Base-by-base conservation (phyloP, 2,113 vertebrate species). In the Microcebus griseorufus region DNA sequence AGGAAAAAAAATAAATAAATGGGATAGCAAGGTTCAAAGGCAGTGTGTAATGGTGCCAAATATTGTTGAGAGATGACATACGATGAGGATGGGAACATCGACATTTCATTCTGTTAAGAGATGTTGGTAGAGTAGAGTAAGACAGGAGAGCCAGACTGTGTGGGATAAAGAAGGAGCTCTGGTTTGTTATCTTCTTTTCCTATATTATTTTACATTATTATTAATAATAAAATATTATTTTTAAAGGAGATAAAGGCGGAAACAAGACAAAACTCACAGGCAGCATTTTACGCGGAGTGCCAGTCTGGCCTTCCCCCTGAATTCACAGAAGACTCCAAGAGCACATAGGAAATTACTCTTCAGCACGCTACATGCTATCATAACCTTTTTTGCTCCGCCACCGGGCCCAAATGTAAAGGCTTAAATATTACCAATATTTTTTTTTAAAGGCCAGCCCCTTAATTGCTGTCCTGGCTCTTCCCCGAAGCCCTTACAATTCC, bases 371-470 rank as follows among this genome's bases (percentile, higher is more conserved):
- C 29, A 2, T 58, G 64, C 70, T 82, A 81, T 86, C 58, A 65
- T 55, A 91, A 73, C 20, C 42, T 86, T 89, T 94, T 88, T 58
- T 93, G 23, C 39, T 79, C 67, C 69, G 62, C 29, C 67, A 95
- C n/a, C 13, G 65, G 84, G 25, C 48, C 48, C 92, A 87, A 83
- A 81, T 34, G 58, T 87, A 94, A 82, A 94, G 72, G 64, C 64
- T 96, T 92, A 87, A 96, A 67, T 90, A 96, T 95, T 97, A 95
- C 73, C 92, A 97, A 73, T 96, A 94, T 94, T 48, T 85, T 9
- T 9, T 82, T 94, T 89, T 79, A 97, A 98, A 97, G 94, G 97
- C 94, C 90, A 98, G 60, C 45, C 29, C 82, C 84, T 96, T 96
- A 88, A 92, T 96, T 88, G 55, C 67, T 95, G 80, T 95, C 87